Percentiles rank a stretch among this genome's conserved stretches.
Conservation (phyloP, 2,888 invertebrate species). For the Napeogenes sylphis region DNA sequence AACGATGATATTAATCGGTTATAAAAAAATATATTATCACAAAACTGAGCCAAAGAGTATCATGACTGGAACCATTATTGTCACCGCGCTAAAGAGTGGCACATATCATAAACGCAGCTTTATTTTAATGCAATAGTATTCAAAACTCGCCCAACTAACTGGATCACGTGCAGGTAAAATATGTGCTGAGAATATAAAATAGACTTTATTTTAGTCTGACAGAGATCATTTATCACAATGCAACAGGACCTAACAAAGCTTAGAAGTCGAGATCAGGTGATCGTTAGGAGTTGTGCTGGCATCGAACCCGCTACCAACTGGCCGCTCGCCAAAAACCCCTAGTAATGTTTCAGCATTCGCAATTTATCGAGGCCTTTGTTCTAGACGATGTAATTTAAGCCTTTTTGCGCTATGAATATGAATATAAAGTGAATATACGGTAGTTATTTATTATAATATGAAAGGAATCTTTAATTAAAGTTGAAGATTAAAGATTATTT, state of each 20-base stretch:
- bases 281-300: slow-evolving; percentile 35
- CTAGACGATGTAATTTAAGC: slow-evolving; percentile 36
- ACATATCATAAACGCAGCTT: slow-evolving; percentile 6
- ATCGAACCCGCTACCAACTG: slow-evolving; percentile 32
- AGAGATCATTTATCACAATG: slow-evolving; percentile 28
- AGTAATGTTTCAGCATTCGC: slow-evolving; percentile 29
- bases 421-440: not conserved
- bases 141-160: not conserved
- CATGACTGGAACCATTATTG: no score
- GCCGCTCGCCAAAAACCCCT: slow-evolving; percentile 33
- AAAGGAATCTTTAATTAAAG: slow-evolving; percentile 4
- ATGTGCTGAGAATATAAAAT: slow-evolving; percentile 20
- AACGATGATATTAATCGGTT: no score
- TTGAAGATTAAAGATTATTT: not conserved
- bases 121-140: slow-evolving; percentile 4
- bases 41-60: no score
- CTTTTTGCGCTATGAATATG: slow-evolving; percentile 24
- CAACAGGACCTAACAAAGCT: slow-evolving; percentile 28
- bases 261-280: slow-evolving; percentile 31
- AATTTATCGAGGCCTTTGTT: slow-evolving; percentile 39
- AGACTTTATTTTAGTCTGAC: slow-evolving; percentile 21
- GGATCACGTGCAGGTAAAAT: slow-evolving; percentile 4
- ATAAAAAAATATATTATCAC: no score
- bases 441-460: not conserved
- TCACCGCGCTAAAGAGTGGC: not conserved